phyloP scores from a whole-genome alignment of 2,113 vertebrate species.

The Catharus fuscescens region DNA sequence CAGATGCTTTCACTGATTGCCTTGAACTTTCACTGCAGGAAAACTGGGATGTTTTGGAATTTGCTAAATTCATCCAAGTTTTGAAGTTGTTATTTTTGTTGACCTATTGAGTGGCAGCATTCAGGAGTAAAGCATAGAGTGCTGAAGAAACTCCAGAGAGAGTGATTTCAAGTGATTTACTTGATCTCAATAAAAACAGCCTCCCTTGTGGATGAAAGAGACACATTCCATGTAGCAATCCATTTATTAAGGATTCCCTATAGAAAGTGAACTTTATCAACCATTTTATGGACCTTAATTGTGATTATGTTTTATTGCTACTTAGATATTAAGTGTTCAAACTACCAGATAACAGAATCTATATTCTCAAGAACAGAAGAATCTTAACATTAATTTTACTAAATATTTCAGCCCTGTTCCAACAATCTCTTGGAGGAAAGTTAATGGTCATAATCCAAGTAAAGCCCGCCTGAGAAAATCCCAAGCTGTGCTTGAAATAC shows the following conservation, averaged over 20 bases:
- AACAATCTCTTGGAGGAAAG: conserved; percentile 96
- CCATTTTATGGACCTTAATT: conserved; percentile 58
- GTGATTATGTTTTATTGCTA: conserved; percentile 67
- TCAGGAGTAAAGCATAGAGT: not conserved
- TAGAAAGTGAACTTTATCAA: conserved; percentile 55
- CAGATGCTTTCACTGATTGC: not conserved
- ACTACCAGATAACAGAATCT: conserved; percentile 68
- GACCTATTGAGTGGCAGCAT: not conserved
- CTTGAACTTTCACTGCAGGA: not conserved
- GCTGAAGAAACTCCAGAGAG: not conserved
- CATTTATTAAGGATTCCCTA: conserved; percentile 23
- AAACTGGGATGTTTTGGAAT: not conserved
- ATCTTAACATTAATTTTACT: conserved; percentile 62
- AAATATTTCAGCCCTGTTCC: conserved; percentile 87
- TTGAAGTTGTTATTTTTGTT: not conserved
- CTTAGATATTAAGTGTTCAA: conserved; percentile 75
- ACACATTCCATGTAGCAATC: not conserved
- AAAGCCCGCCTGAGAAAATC: conserved; percentile 94
- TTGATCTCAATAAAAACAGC: not conserved
- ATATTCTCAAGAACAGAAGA: conserved; percentile 30
- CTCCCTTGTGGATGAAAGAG: not conserved
- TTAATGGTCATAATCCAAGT: conserved; percentile 92
- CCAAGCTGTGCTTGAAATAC: conserved; percentile 95
- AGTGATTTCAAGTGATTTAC: not conserved
- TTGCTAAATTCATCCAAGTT: not conserved